Evolutionary conservation across 2,113 vertebrate species (phyloP), one percentile per base, ranked within the genome.

Genomic region (Chloropsis cyanopogon): DNA sequence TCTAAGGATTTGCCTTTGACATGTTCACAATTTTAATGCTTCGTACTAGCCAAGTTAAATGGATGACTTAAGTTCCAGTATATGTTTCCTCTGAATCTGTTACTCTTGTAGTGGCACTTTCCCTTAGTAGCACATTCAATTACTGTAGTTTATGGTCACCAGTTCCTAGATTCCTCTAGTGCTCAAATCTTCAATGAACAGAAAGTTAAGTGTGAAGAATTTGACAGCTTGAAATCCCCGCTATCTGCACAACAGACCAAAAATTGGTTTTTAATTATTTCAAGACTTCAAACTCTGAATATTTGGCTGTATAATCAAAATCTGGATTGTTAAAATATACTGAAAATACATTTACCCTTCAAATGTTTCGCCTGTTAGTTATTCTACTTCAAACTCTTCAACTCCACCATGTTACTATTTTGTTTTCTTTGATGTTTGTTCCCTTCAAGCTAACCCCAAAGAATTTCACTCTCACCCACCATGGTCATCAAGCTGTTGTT

Each of bases 401-500:
- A 28, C 52, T 76, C 47, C 16, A 6, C 0, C 2, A 46, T 73
- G n/a, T 47, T 78, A 37, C 23, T 72, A 4, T 39, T 92, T 65
- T 63, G 46, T 42, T 83, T 86, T 86, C 86, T 94, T 86, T 81
- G 52, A 66, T 73, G 66, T 76, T 84, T 93, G 61, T 29, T 82
- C 83, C 79, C 88, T 77, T 83, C 47, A 83, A 90, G 49, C 26
- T 83, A 72, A 88, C 54, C 60, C 66, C 78, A 91, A 88, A 95
- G 88, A 83, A 95, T 90, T 92, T 92, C 81, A 79, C 61, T 86
- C 89, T 95, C 6, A 2, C 28, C 49, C 41, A 35, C 26, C 3
- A 19, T 19, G 35, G 82, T 82, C 91, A 72, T 85, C 68, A 47
- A 86, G 60, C 12, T 85, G 64, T 57, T 81, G 25, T 70, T 86